Evolutionary conservation across 2,888 invertebrate genomes (phyloP).

Genomic region (Heterodera filipjevi): DNA sequence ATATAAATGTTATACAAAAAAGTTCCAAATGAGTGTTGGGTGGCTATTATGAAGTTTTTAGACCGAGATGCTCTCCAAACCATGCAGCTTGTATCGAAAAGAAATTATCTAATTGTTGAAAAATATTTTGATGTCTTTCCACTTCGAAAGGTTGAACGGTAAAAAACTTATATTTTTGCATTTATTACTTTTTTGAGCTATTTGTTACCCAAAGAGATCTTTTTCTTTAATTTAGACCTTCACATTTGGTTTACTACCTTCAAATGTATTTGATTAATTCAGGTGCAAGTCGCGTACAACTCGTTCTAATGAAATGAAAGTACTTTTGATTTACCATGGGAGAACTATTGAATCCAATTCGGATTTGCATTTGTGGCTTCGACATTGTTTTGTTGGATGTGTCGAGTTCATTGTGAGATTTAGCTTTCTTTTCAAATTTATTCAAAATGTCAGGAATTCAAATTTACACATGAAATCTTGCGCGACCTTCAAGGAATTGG

Average conservation of each 20-base stretch:
- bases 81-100: not conserved
- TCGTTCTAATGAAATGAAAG: not conserved
- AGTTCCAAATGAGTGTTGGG: constrained; percentile 9
- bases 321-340: not conserved
- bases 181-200: not conserved
- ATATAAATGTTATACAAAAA: not conserved
- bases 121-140: not conserved
- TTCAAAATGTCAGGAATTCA: not conserved
- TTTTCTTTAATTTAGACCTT: no score
- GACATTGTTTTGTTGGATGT: not conserved
- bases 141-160: not conserved
- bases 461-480: not conserved
- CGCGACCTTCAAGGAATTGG: not conserved
- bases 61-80: not conserved
- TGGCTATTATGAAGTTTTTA: constrained; percentile 9
- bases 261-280: no score
- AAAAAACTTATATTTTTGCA: not conserved
- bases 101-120: not conserved
- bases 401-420: not conserved
- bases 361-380: constrained; percentile 2
- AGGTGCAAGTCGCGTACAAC: not conserved
- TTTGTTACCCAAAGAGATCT: no score
- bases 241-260: no score
- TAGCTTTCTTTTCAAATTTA: not conserved
- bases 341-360: not conserved